Base-by-base conservation (phyloP, 2,113 vertebrate species). In the Stegostoma tigrinum region DNA sequence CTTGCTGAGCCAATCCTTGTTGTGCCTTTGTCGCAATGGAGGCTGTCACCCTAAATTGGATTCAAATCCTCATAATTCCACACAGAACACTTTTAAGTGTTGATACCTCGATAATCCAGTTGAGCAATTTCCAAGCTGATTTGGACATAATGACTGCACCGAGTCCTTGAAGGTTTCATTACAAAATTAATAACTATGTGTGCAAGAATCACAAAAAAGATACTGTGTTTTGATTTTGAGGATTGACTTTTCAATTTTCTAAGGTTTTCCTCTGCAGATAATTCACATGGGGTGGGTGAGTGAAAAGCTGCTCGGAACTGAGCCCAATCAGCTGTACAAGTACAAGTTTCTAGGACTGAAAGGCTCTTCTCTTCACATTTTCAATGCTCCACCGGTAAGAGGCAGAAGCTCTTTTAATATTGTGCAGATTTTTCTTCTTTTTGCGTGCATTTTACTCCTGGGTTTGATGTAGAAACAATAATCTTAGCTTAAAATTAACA, bases 251-350 rank as follows among this genome's bases (percentile, higher is more conserved):
- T 97, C 96, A 96, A 97, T 96, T 96, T 96, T 96, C 94, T 70
- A 66, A 96, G 97, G 67, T 97, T 97, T 97, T 96, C 95, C 96
- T 96, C 97, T 96, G 91, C 97, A 99, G 99, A 97, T 99, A 64
- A 97, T 99, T 96, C 98, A 99, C 97, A 98, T 99, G 98, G 99
- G 98, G 95, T 99, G 99, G 99, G 98, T 98, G 34, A 98, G 98
- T 96, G 98, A 99, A 96, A 98, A 97, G 96, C 97, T 98, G 0
- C 98, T 98, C 95, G 97, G 96, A 96, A 96, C 96, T n/a, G 96
- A 97, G 94, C 96, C 97, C 55, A 96, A 96, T 87, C 97, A 96
- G 75, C 96, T 97, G 91, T 97, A 98, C 96, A 97, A 96, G 96
- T 98, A 98, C 97, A 99, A 98, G 97, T 99, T 99, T 97, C 97